Base-by-base conservation (phyloP, 2,888 invertebrate genomes). In the Phengaris alcon region DNA sequence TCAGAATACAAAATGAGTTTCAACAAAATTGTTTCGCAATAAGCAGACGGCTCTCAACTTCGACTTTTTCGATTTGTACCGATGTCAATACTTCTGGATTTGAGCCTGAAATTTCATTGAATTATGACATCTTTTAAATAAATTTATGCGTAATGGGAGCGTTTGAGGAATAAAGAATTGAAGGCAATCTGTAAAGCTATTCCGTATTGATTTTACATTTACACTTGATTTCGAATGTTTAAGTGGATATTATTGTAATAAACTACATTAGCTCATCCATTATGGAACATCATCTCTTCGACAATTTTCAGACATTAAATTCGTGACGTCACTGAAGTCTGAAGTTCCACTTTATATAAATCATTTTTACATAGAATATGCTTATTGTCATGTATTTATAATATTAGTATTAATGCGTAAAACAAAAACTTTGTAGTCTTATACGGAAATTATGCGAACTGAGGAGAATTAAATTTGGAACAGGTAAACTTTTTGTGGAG, bases 11-110 rank as follows among this genome's bases (percentile, higher is more conserved):
- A 80, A 81, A 84, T 83, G 82, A 83, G 81, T 79, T 82, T 78
- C 79, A 81, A 83, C 80, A 82, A 81, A 83, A 80, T 81, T 81
- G 77, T 81, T 82, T 81, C 80, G 83, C 83, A 82, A 85, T 84
- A 82, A 82, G 78, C n/a, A 81, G 55, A 44, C 69, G 74, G 48
- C 59, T 57, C 13, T 59, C 70, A 35, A 35, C 1, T 35, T 35
- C 35, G 52, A 72, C 35, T 72, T 72, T 72, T 52, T 72, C 51
- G 51, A 72, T 72, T 72, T 72, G 54, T 52, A 54, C 52, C 8
- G 72, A 72, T 72, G 69, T 46, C 46, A 69, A 48, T 68, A 68
- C 68, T 48, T 69, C 48, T 69, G 69, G 69, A 69, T 48, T 48
- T 69, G 69, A 69, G 69, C 46, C 46, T 9, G 48, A 69, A 46